A percentile compares a stretch with the other conserved stretches of the same genome.
Conservation (phyloP, 2,888 invertebrate species). For the Limnephilus rhombicus region DNA sequence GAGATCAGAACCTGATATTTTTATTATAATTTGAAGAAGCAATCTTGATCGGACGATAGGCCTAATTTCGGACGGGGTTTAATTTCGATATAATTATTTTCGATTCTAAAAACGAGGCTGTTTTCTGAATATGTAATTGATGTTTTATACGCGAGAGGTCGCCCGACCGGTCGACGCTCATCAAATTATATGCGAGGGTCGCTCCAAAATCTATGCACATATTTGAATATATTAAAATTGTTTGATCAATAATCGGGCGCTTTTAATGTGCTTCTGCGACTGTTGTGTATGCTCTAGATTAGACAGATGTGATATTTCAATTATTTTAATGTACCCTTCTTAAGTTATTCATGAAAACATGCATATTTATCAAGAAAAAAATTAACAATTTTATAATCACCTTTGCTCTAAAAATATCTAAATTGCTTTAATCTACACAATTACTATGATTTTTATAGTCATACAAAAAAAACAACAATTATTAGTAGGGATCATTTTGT, state of each 20-base stretch:
- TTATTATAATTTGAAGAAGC: conserved; percentile 57
- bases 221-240: conserved; percentile 53
- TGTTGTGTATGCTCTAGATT: not conserved
- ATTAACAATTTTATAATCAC: too few species aligned
- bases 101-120: conserved; percentile 48
- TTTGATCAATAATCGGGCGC: conserved; percentile 37
- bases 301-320: conserved; percentile 25
- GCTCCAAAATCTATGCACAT: conserved; percentile 40
- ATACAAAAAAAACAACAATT: too few species aligned
- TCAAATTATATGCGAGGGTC: conserved; percentile 55
- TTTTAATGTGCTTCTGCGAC: not conserved
- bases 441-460: too few species aligned
- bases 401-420: too few species aligned
- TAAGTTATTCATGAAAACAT: not conserved
- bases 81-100: conserved; percentile 62
- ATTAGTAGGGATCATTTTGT: too few species aligned
- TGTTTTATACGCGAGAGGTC: conserved; percentile 58
- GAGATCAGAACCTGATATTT: conserved; percentile 25
- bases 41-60: conserved; percentile 60
- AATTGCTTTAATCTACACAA: too few species aligned
- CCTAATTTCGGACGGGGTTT: conserved; percentile 57
- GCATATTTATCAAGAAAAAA: not conserved
- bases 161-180: conserved; percentile 48
- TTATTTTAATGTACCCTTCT: not conserved
- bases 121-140: conserved; percentile 61